Base-by-base conservation (phyloP, 2,888 invertebrate species). In the Gnatocerus cornutus region DNA sequence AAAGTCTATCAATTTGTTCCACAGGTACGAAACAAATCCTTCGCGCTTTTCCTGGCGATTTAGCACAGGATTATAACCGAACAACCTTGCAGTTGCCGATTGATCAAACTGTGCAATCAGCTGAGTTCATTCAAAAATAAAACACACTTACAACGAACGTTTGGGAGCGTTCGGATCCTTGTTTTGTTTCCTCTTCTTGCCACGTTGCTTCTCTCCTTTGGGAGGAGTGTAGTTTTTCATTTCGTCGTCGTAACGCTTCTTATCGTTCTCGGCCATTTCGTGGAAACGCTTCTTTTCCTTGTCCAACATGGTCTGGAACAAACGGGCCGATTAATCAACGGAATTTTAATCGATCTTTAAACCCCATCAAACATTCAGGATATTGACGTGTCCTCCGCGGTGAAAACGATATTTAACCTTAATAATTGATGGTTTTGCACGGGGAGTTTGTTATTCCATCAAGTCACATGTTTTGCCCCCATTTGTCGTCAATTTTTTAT, bases 151-250 rank as follows among this genome's bases (percentile, higher is more conserved):
- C 96, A 99, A 89, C 83, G 98, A 96, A 88, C 99, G 90, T 89
- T 99, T 99, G 71, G 99, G 99, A 78, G 99, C 99, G 87, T 98
- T 98, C 56, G 99, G 99, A 86, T 99, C 99, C 88, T 99, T 98
- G 80, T 91, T 89, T 84, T 95, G 93, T 87, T 96, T 96, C 85
- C 95, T 90, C 85, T 96, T 95, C 88, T 95, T 93, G 78, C 95
- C 94, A 77, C 93, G 90, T 75, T 90, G 91, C 80, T 90, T 88
- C 81, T 94, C 93, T 76, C 95, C 95, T 81, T 95, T 95, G 53
- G 96, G 94, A 72, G 97, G 97, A 80, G 93, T 93, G 87, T 98
- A 98, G 83, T 90, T 94, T 83, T 94, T 93, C 98, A 99, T 99
- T 88, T 99, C 99, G 74, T 91, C 87, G 82, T 98, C 97, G 85